Conservation (phyloP, 2,113 vertebrate species). For the Physeter macrocephalus region DNA sequence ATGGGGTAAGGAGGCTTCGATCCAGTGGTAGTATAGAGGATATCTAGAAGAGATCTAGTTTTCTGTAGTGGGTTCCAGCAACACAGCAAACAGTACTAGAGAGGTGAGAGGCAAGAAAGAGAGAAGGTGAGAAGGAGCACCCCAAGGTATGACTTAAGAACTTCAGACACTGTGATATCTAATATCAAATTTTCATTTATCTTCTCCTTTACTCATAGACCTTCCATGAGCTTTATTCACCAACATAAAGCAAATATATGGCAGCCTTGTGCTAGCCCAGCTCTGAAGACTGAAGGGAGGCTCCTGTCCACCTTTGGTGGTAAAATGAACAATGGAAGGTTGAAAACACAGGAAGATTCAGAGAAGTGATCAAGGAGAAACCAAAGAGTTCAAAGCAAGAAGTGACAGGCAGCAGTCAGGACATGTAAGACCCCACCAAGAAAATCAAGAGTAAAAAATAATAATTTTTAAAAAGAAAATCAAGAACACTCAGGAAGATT, state of each 20-base stretch:
- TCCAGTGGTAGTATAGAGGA: background rate
- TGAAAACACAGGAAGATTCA: background rate
- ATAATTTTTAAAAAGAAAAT: background rate
- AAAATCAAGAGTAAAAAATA: background rate
- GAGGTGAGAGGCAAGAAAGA: background rate
- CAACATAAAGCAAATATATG: background rate
- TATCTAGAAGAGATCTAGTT: background rate
- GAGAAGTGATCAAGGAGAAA: background rate
- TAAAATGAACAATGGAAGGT: background rate
- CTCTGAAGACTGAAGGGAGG: background rate
- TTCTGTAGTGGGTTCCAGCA: background rate
- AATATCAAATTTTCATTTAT: background rate
- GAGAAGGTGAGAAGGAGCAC: background rate
- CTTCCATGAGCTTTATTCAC: background rate
- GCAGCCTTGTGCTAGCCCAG: background rate
- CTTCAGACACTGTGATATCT: background rate
- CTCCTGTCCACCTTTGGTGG: background rate
- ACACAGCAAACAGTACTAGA: background rate
- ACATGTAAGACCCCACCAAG: background rate
- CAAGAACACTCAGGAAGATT: background rate
- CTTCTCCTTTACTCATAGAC: background rate
- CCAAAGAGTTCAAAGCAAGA: conserved; percentile 6
- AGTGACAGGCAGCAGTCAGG: background rate
- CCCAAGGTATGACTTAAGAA: background rate
- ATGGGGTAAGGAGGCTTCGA: background rate